Base-by-base conservation (phyloP, 53 echinoderm and acorn worm species). In the Hippasteria phrygiana region DNA sequence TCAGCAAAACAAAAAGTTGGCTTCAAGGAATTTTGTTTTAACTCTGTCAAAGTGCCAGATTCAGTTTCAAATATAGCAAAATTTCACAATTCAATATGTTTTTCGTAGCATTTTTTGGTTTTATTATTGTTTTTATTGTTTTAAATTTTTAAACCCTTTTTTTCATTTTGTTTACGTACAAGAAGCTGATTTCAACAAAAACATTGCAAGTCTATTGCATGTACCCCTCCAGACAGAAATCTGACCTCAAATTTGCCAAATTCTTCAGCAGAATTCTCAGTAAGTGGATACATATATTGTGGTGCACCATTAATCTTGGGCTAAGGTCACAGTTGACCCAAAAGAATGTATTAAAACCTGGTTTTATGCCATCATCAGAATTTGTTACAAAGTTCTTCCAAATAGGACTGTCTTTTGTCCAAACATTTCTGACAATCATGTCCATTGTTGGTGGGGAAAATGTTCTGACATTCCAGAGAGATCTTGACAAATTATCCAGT, bases 401-500 rank as follows among this genome's bases (percentile, higher is more conserved):
- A 22, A 22, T 2, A 51, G 26, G 59, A 59, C 59, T 59, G 59
- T 24, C 3, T 59, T 24, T 59, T 24, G n/a, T 59, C 59, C 59
- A 59, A 24, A 24, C 59, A 59, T 18, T 59, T 59, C 59, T 26
- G 26, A 59, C 59, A 59, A 59, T 59, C 59, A 22, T 4, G 3
- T 59, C 59, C 7, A 24, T 59, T 22, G n/a, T 59, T 26, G 26
- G 22, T 18, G 8, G 7, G 26, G 26, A 51, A 51, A 24, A 59
- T 4, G 17, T 20, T 59, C 59, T 26, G 22, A 59, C 59, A 59
- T 59, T 59, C 59, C 59, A 24, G 7, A 24, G 6, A 59, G 59
- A 59, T 59, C n/a, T 59, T 59, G 59, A 59, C 59, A 59, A 59
- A 59, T 59, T 59, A 59, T 26, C 59, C 26, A 59, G 7, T n/a